These are phyloP conservation scores for Leuctra nigra DNA, from an alignment of 2,888 invertebrate species.

Conservation along the genomic window DNA sequence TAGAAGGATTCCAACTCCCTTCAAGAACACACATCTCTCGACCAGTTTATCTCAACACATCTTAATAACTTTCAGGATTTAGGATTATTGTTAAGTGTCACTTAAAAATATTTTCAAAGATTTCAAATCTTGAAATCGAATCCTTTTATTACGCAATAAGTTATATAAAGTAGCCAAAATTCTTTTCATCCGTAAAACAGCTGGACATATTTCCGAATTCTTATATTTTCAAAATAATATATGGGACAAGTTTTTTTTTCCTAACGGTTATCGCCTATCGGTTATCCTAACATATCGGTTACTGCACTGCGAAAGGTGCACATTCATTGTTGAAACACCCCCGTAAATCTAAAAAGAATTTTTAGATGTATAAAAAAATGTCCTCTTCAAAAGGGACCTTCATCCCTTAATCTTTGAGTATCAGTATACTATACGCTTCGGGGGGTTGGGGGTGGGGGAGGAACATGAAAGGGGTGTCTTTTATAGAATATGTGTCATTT, in stretches of 20 bases:
- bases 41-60: neutral
- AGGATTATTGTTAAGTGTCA: slow-evolving; percentile 15
- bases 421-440: neutral
- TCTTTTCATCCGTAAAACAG: neutral
- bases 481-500: neutral
- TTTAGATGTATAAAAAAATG: neutral
- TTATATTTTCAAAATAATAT: neutral
- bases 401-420: slow-evolving; percentile 11
- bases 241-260: slow-evolving; percentile 9
- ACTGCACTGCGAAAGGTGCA: neutral
- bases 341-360: slow-evolving; percentile 16
- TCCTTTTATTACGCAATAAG: slow-evolving; percentile 15
- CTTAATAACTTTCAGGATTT: slow-evolving; percentile 11
- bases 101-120: slow-evolving; percentile 9
- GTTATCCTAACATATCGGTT: neutral
- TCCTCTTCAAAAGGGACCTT: too few relatives aligned
- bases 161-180: slow-evolving; percentile 9
- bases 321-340: slow-evolving; percentile 3
- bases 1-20: too few relatives aligned
- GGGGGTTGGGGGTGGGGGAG: neutral
- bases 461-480: slow-evolving; percentile 8
- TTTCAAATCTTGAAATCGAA: slow-evolving; percentile 19
- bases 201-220: neutral
- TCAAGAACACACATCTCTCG: neutral
- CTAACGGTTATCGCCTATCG: neutral